phyloP scores from a whole-genome alignment of 2,888 invertebrate species.

The Zygothrica quintamaculata region DNA sequence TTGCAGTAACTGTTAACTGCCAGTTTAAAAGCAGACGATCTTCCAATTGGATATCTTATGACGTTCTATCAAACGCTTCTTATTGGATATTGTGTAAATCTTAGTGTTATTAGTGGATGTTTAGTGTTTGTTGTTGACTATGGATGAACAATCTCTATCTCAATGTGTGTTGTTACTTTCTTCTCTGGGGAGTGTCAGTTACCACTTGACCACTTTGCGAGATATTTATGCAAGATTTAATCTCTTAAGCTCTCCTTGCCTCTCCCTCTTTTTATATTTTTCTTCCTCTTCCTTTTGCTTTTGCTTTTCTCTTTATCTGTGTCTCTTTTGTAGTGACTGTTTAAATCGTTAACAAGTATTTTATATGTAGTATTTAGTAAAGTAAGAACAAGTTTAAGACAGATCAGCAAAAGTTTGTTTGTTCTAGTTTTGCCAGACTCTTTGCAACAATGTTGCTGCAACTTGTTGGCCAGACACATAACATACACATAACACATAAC shows the following conservation, averaged over 20 bases:
- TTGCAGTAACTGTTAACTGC: no score
- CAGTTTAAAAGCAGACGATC: no score
- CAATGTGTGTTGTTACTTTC: no score
- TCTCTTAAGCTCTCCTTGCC: slow-evolving; percentile 27
- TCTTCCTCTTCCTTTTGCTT: not conserved
- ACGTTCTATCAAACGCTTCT: no score
- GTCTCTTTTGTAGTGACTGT: no score
- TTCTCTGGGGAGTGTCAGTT: not conserved
- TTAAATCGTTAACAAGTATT: slow-evolving; percentile 21
- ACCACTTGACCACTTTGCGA: slow-evolving; percentile 12
- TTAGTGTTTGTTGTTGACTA: no score
- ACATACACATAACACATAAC: not conserved
- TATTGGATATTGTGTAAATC: no score
- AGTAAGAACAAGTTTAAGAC: slow-evolving; percentile 38
- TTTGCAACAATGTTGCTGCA: slow-evolving; percentile 73
- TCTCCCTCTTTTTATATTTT: not conserved
- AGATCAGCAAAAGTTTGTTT: slow-evolving; percentile 29
- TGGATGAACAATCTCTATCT: no score
- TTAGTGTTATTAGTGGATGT: no score
- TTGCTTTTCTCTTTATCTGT: no score
- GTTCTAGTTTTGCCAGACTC: slow-evolving; percentile 63
- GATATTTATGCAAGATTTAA: slow-evolving; percentile 40
- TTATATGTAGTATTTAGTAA: not conserved
- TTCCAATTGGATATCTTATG: no score
- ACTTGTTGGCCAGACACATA: slow-evolving; percentile 50